phyloP scores from a whole-genome alignment of 1,140 invertebrate species.

The Atopsyche davidsoni region DNA sequence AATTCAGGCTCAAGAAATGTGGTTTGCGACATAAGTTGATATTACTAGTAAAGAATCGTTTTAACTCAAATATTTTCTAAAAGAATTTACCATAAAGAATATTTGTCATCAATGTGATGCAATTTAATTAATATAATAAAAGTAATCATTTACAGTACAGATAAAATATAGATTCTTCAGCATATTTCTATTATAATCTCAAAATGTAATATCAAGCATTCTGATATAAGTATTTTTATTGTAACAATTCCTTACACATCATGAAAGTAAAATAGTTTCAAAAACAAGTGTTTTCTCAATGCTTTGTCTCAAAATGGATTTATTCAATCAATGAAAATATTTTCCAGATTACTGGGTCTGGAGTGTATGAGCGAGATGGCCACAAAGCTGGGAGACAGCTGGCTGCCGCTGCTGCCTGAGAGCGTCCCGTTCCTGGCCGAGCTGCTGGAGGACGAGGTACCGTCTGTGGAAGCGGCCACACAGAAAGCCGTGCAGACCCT shows the following conservation, averaged over 20 bases:
- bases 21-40: too few relatives aligned
- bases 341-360: slow-evolving; percentile 49
- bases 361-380: slow-evolving; percentile 64
- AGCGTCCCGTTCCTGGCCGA: slow-evolving; percentile 80
- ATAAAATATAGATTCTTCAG: too few relatives aligned
- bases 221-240: too few relatives aligned
- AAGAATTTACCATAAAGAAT: too few relatives aligned
- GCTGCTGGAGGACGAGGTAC: slow-evolving; percentile 76
- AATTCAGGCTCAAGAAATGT: too few relatives aligned
- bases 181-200: too few relatives aligned
- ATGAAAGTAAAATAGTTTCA: not conserved
- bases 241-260: not conserved
- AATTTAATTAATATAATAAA: too few relatives aligned
- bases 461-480: slow-evolving; percentile 66
- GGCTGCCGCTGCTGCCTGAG: slow-evolving; percentile 71
- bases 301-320: not conserved
- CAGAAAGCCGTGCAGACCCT: slow-evolving; percentile 69
- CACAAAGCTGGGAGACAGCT: slow-evolving; percentile 73
- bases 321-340: not conserved
- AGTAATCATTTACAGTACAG: too few relatives aligned
- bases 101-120: too few relatives aligned
- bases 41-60: too few relatives aligned
- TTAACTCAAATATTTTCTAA: too few relatives aligned
- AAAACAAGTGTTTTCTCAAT: not conserved
- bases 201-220: too few relatives aligned